These are phyloP conservation scores for Pentalonia nigronervosa DNA, from an alignment of 1,140 invertebrate genomes.

Conservation along the genomic window DNA sequence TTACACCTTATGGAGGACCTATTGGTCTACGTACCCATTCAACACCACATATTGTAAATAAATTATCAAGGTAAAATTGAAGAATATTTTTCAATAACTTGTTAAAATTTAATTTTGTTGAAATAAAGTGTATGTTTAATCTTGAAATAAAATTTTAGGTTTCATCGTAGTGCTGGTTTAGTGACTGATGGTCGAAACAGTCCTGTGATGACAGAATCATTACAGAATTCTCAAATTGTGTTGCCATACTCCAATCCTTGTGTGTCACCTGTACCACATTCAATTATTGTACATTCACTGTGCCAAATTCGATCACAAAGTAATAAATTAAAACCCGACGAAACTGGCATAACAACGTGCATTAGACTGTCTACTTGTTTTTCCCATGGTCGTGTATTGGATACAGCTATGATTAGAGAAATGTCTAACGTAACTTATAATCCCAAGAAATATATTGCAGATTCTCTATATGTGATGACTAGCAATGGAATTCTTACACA, in stretches of 20 bases:
- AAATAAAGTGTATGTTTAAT: neutral
- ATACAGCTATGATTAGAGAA: conserved; percentile 49
- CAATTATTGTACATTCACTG: conserved; percentile 78
- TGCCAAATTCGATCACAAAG: conserved; percentile 76
- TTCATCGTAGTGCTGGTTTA: conserved; percentile 93
- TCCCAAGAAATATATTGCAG: conserved; percentile 70
- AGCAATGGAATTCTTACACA: conserved; percentile 88
- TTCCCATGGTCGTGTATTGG: conserved; percentile 74
- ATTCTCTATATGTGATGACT: conserved; percentile 89
- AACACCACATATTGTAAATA: conserved; percentile 91
- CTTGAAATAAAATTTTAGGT: conserved; percentile 67
- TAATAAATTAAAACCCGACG: conserved; percentile 43
- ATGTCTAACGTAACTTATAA: conserved; percentile 64
- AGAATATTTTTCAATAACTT: neutral
- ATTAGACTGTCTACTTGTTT: conserved; percentile 77
- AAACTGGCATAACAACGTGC: conserved; percentile 43
- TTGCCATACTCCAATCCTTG: conserved; percentile 73
- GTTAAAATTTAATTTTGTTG: neutral
- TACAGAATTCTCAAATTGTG: conserved; percentile 60
- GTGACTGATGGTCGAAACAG: conserved; percentile 78
- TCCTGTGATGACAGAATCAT: conserved; percentile 70
- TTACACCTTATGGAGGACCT: conserved; percentile 95
- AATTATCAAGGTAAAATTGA: conserved; percentile 72
- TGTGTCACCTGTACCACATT: conserved; percentile 87
- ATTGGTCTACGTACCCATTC: conserved; percentile 92